Base-by-base conservation (phyloP, 2,888 invertebrate genomes). In the Tethea ocularis region DNA sequence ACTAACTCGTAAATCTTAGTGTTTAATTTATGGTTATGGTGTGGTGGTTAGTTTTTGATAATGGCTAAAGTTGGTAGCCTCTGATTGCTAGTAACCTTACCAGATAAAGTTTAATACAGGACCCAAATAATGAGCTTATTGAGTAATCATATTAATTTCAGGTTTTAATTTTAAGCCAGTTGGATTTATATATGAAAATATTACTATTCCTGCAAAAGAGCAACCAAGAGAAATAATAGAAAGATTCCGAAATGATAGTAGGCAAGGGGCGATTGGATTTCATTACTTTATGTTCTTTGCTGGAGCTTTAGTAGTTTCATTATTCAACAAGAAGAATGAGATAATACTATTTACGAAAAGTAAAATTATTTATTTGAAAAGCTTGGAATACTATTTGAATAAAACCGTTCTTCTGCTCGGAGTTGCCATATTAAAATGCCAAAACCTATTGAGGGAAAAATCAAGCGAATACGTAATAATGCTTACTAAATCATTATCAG, bases 271-370 rank as follows among this genome's bases (percentile, higher is more conserved):
- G 56, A 52, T 65, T 33, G 33, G 8, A 33, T 61, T 84, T 41
- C 83, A 87, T 58, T 80, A 82, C 56, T 53, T 77, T 2, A 83
- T 84, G 75, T 87, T 89, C 60, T 58, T 86, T 8, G 83, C 83
- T 33, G 87, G 86, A 51, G 87, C 82, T 23, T 59, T 87, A 20
- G 77, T 76, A 4, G 78, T 91, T 10, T 75, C 78, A 3, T 53
- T 83, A 15, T 81, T 80, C 33, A 82, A 86, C 52, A 86, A 70
- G 58, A 86, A 86, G 68, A 72, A 66, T 3, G 75, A 83, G 63
- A 78, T 87, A 22, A 53, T 84, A 6, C 52, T 67, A 8, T 78
- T 65, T 46, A 74, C 76, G 0, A 77, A 71, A 69, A 67, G 38
- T 23, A 78, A 65, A 66, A 58, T 86, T 15, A 36, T 17, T 65